A percentile compares a stretch with the other conserved stretches of the same genome.
These are phyloP conservation scores for Hemicordylus capensis DNA, from an alignment of 2,113 vertebrate genomes.

Conservation along the genomic window DNA sequence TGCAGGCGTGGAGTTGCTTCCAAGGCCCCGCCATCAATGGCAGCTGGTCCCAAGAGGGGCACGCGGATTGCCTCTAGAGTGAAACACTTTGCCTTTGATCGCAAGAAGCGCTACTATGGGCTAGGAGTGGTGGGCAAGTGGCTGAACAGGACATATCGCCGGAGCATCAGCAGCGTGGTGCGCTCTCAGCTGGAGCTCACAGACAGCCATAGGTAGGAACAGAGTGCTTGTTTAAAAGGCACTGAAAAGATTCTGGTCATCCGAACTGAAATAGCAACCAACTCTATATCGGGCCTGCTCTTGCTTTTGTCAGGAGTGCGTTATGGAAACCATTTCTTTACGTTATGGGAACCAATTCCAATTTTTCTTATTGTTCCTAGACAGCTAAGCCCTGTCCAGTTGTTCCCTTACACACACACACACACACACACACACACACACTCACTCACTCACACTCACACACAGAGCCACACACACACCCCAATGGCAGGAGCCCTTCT, in stretches of 20 bases:
- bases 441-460: no score
- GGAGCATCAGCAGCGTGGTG: constrained; percentile 91
- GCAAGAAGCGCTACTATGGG: constrained; percentile 90
- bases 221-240: rapidly evolving
- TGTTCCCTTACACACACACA: no score
- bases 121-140: constrained; percentile 94
- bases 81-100: constrained; percentile 93
- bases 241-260: rapidly evolving
- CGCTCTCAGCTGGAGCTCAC: constrained; percentile 92
- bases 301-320: not conserved
- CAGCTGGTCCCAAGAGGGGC: constrained; percentile 71
- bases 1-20: not conserved
- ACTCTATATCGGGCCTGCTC: not conserved
- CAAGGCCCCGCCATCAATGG: not conserved
- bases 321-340: not conserved
- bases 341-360: no score
- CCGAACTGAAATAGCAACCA: no score
- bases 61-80: constrained; percentile 89
- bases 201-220: constrained; percentile 89
- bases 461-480: no score
- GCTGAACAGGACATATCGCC: constrained; percentile 90
- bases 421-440: no score
- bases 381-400: no score
- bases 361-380: no score
- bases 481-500: no score